Evolutionary conservation across 2,888 invertebrate species (phyloP).

Genomic region (Litoditis marina): DNA sequence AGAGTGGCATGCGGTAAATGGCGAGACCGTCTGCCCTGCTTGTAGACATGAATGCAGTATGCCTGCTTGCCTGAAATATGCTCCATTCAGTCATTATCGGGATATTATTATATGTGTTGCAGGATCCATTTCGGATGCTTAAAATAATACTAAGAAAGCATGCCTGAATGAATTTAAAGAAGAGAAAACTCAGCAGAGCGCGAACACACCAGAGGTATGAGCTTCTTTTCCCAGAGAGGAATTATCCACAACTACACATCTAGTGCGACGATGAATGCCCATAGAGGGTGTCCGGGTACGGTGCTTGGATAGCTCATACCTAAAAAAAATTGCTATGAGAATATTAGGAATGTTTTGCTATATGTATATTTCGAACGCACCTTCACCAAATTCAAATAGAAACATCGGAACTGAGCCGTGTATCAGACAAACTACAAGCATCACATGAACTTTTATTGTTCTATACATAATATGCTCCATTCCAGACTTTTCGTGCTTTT

Average conservation of each 20-base stretch:
- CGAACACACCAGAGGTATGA: conserved; percentile 61
- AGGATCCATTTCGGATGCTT: no score
- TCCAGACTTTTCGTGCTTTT: conserved; percentile 44
- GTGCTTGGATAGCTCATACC: conserved; percentile 57
- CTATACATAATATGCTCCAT: conserved; percentile 57
- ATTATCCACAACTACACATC: conserved; percentile 82
- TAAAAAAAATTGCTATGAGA: conserved; percentile 35
- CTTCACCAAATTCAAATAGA: no score
- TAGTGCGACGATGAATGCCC: conserved; percentile 56
- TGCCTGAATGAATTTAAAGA: no score
- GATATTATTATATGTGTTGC: neutral
- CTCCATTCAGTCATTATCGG: neutral
- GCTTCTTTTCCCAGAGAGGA: conserved; percentile 89
- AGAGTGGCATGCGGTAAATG: conserved; percentile 60
- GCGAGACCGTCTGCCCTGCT: conserved; percentile 67
- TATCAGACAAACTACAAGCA: neutral
- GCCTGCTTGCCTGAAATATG: conserved; percentile 77
- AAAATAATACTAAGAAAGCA: no score
- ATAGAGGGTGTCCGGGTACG: conserved; percentile 53
- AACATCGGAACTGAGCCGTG: no score
- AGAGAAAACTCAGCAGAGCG: no score
- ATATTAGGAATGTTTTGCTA: no score
- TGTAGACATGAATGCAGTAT: conserved; percentile 87
- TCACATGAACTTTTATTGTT: conserved; percentile 3
- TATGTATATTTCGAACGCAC: no score